Base-by-base conservation (phyloP, 1,140 invertebrate species). In the Idris sp. region DNA sequence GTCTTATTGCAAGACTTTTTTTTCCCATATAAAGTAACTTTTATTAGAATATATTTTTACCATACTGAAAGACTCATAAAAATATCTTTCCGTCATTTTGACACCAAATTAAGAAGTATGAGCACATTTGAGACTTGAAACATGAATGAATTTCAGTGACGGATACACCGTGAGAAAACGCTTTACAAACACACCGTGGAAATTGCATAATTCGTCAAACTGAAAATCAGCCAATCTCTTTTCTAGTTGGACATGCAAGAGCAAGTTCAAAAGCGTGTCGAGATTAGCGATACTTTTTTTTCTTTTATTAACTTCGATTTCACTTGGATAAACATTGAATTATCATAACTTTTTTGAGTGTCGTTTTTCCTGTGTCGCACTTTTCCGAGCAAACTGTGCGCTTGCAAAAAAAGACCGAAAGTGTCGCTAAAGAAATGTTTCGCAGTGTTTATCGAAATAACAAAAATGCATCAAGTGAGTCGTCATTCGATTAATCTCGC, bases 401-500 rank as follows among this genome's bases (percentile, higher is more conserved):
- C 28, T 18, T 19, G 35, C n/a, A n/a, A n/a, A 4, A n/a, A 4
- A 18, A 11, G 28, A 46, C 15, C 18, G 53, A 59, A 68, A 68
- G 53, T 54, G 54, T 28, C 36, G 26, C 10, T 49, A 48, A 68
- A 69, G 61, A 69, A 69, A 22, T 22, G 14, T 49, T 43, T 38
- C 16, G 49, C 8, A 48, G 35, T 18, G 43, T 51, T 51, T 58
- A 6, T 22, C 18, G 28, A 54, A 8, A 44, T 53, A 61, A n/a
- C n/a, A 69, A 69, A 69, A 69, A 61, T 54, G 48, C 40, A 1
- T 38, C 48, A 69, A 69, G 54, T 69, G 38, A 69, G 65, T 69
- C 65, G 65, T 69, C 65, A 46, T 54, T 69, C 46, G 65, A 69
- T 69, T 69, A 69, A 69, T 69, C 65, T 59, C 26, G 46, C 25